Base-by-base conservation (phyloP, 2,888 invertebrate genomes). In the Drosophila vallismaia region DNA sequence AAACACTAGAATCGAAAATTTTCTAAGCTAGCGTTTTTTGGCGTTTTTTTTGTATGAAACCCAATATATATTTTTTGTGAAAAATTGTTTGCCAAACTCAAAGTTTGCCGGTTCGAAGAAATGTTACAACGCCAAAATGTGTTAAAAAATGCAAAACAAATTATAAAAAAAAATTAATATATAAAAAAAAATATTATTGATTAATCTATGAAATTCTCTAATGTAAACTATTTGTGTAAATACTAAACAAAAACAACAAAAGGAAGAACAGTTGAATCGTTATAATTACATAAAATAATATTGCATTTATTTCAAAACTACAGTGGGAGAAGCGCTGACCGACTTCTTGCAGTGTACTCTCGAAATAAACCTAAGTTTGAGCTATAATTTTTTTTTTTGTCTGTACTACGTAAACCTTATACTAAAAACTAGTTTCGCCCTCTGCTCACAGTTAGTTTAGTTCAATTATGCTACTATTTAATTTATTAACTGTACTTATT, bases 401-500 rank as follows among this genome's bases (percentile, higher is more conserved):
- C 24, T 14, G 33, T 54, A 59, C 36, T 44, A 54, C 36, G 14
- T 54, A 59, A 46, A 48, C 29, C 31, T 29, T 33, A 29, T 72
- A 55, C 54, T 63, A 57, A 52, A 72, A 42, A 19, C 40, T 50
- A 53, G 52, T 52, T 45, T 46, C 53, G 38, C 38, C 66, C 64
- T 31, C 53, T 44, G 73, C 53, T 64, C 56, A 70, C 62, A 57
- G 55, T 60, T 59, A 75, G 75, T 63, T 66, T 75, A 68, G 74
- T 59, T 50, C 44, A 75, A 67, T 55, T 76, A 59, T 66, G 77
- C 76, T 84, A 79, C 75, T 76, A 71, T 83, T 85, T 88, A 81
- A 86, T 90, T 89, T 90, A 89, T 90, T 89, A 88, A 89, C 82
- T 83, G 89, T 90, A 89, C 89, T 89, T 89, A 89, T 81, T 76